Evolutionary conservation across 2,113 vertebrate species (phyloP).

Genomic region (Ochotona princeps): DNA sequence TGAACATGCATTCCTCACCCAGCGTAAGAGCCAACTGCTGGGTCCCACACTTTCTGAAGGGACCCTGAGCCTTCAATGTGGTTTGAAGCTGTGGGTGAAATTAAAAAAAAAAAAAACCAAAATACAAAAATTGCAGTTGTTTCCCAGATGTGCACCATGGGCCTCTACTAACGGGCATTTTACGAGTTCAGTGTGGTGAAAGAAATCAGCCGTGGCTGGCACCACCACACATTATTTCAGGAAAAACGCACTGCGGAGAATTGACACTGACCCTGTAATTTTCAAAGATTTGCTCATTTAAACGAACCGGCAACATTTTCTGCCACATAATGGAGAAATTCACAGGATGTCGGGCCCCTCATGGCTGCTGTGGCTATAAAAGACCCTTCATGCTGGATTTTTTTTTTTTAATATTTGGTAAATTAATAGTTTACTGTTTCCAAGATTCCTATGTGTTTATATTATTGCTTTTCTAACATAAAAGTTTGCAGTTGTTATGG

Average conservation of each 20-base stretch:
- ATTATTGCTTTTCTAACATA: slow-evolving; percentile 76
- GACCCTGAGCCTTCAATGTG: not conserved
- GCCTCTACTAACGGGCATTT: slow-evolving; percentile 26
- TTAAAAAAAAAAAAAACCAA: not conserved
- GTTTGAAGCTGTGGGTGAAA: not conserved
- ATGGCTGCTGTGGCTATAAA: slow-evolving; percentile 74
- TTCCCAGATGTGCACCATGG: not conserved
- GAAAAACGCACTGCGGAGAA: slow-evolving; percentile 59
- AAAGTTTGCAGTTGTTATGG: slow-evolving; percentile 84
- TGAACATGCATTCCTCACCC: not conserved
- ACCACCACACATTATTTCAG: slow-evolving; percentile 47
- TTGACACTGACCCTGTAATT: slow-evolving; percentile 55
- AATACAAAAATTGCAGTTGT: not conserved
- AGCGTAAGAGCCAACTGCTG: not conserved
- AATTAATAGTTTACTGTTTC: slow-evolving; percentile 78
- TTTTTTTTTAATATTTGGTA: slow-evolving; percentile 74
- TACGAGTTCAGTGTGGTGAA: slow-evolving; percentile 19
- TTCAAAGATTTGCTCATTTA: slow-evolving; percentile 77
- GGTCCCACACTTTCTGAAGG: not conserved
- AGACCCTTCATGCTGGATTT: slow-evolving; percentile 66
- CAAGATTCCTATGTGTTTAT: slow-evolving; percentile 79
- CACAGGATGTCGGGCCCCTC: slow-evolving; percentile 68
- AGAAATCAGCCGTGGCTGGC: slow-evolving; percentile 47
- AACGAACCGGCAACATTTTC: slow-evolving; percentile 65
- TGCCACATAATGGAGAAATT: slow-evolving; percentile 76